Percentiles rank a stretch among this genome's conserved stretches.
phyloP scores from a whole-genome alignment of 2,888 invertebrate genomes.

The Dichetophora obliterata region DNA sequence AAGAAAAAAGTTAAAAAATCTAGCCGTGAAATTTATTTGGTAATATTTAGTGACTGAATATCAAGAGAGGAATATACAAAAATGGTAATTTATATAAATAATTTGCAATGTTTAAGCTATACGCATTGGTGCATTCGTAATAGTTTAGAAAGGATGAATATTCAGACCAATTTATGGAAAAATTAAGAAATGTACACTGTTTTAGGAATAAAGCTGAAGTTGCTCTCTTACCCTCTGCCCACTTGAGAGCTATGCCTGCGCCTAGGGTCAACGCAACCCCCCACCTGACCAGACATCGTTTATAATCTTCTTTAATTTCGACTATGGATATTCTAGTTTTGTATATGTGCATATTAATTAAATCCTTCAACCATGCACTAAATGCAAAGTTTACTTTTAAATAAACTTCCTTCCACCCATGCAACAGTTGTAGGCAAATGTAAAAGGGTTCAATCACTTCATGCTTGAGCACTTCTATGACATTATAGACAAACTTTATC shows the following conservation, averaged over 20 bases:
- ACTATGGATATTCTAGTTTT: not conserved
- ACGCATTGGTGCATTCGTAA: no score
- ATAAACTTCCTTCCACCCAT: no score
- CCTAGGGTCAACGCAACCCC: not conserved
- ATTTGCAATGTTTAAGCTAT: not conserved
- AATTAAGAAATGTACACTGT: not conserved
- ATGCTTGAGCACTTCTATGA: no score
- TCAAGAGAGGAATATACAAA: not conserved
- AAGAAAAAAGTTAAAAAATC: not conserved
- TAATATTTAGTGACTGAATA: not conserved
- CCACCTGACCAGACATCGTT: not conserved
- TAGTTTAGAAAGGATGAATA: no score
- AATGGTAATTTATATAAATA: conserved; percentile 8
- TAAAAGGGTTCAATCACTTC: no score
- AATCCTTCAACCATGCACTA: no score
- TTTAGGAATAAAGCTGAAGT: no score
- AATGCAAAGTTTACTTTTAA: no score
- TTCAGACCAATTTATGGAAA: not conserved
- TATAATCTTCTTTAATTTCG: not conserved
- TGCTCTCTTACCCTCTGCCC: no score
- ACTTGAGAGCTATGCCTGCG: no score
- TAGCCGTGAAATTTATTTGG: not conserved
- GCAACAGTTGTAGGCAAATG: no score
- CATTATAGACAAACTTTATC: no score
- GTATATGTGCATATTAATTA: not conserved